A percentile compares a stretch with the other conserved stretches of the same genome.
These are phyloP conservation scores for Holothuria glaberrima DNA, from an alignment of 35 echinoderm and acorn worm genomes.

Conservation along the genomic window DNA sequence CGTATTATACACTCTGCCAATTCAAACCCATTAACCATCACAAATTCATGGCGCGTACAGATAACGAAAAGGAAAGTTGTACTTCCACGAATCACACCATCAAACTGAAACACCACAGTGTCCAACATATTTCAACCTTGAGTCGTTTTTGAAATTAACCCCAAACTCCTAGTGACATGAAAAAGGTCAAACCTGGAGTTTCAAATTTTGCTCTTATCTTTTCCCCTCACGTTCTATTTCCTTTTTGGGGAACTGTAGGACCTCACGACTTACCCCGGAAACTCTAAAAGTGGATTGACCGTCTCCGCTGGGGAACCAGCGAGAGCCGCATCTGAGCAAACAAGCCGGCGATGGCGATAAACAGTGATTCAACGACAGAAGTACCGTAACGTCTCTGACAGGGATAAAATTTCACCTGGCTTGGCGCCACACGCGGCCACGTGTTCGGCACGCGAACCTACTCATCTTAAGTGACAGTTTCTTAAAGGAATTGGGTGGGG, in stretches of 20 bases:
- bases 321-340: conserved; percentile 22
- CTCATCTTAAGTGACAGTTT: not conserved
- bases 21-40: no score
- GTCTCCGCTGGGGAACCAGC: conserved; percentile 27
- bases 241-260: conserved; percentile 42
- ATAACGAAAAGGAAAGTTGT: no score
- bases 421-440: conserved; percentile 47
- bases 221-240: conserved; percentile 26
- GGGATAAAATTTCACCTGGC: conserved; percentile 25
- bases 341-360: not conserved
- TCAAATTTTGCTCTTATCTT: not conserved
- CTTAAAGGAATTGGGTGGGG: not conserved
- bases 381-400: not conserved
- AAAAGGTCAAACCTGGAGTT: no score
- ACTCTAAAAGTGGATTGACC: conserved; percentile 31
- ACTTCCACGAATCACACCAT: no score
- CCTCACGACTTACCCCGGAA: not conserved
- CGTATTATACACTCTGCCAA: no score
- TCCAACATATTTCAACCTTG: no score
- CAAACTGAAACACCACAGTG: no score
- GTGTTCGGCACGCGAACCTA: conserved; percentile 40
- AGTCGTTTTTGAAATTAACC: no score
- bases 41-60: no score
- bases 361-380: not conserved
- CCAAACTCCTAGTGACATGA: no score